Evolutionary conservation across 1,140 invertebrate genomes (phyloP).

Genomic region (Chelonus insularis): DNA sequence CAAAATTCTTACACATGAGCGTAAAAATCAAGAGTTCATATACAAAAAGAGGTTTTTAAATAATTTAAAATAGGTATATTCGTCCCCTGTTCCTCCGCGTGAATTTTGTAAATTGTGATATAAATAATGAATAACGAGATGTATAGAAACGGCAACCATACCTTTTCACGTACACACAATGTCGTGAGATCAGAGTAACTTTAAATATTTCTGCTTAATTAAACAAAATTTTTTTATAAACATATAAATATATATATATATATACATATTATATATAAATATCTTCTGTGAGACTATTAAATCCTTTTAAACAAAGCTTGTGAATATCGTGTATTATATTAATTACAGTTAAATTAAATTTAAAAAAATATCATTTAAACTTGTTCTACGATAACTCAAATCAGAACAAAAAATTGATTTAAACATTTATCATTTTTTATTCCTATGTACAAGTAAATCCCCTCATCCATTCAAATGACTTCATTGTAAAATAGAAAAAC

Average conservation of each 20-base stretch:
- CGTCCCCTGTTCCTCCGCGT: too few species aligned
- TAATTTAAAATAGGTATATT: too few species aligned
- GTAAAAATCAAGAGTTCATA: too few species aligned
- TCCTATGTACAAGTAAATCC: neutral
- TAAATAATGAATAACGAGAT: constrained; percentile 55
- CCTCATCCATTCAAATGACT: neutral
- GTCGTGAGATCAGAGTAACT: constrained; percentile 42
- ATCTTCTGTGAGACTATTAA: constrained; percentile 27
- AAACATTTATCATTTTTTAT: constrained; percentile 21
- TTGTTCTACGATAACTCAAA: constrained; percentile 21
- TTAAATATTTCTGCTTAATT: constrained; percentile 45
- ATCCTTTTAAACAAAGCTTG: constrained; percentile 56
- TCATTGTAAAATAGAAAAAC: constrained; percentile 30
- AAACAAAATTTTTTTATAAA: constrained; percentile 40
- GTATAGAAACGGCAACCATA: constrained; percentile 51
- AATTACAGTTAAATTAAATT: constrained; percentile 60
- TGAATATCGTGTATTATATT: constrained; percentile 62
- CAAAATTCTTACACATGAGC: too few species aligned
- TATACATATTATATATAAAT: constrained; percentile 6
- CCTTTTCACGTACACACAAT: constrained; percentile 4
- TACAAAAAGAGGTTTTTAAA: too few species aligned
- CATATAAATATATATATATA: neutral
- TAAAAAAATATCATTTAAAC: constrained; percentile 41
- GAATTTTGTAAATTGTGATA: constrained; percentile 62
- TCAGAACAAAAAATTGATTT: constrained; percentile 25